Base-by-base conservation (phyloP, 1,140 invertebrate genomes). In the Colletes latitarsis region DNA sequence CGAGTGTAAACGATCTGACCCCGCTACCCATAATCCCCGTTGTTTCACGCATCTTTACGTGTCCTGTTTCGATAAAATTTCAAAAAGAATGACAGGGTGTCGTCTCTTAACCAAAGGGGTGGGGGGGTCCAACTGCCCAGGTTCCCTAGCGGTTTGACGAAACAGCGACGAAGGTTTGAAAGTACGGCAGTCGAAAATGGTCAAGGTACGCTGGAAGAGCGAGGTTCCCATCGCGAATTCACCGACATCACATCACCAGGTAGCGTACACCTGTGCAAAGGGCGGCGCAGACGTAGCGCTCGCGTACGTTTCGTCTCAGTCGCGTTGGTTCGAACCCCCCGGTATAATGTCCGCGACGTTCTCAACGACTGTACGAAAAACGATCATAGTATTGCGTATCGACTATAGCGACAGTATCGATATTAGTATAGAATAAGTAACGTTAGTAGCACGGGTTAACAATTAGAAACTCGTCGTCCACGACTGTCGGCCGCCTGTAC, bases 381-480 rank as follows among this genome's bases (percentile, higher is more conserved):
- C 67, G 57, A 81, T n/a, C 69, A n/a, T 58, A 21, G 43, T 68
- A 68, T 17, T 19, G 66, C 53, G 69, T 41, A 9, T 39, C 57
- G 43, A 30, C 57, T 57, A 74, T n/a, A 63, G 30, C 9, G 39
- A 67, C 39, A 73, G 53, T 43, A 70, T 62, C 49, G 67, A 77
- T 77, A 53, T 60, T 72, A 49, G 71, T 62, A 81, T 67, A 80
- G n/a, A 57, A 70, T 30, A 75, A 75, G n/a, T 66, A 77, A 75
- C 39, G 30, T 71, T 78, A 66, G 41, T 55, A 82, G 68, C n/a
- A 46, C n/a, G 69, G 70, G 14, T 82, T 80, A 80, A 82, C 52
- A 73, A 79, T 79, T 55, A 46, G 19, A 46, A 72, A 72, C 58
- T 17, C 58, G 41, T 39, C 55, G 75, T 62, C 43, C 55, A 19